Evolutionary conservation across 2,113 vertebrate genomes (phyloP).

Genomic region (Eclectus roratus): DNA sequence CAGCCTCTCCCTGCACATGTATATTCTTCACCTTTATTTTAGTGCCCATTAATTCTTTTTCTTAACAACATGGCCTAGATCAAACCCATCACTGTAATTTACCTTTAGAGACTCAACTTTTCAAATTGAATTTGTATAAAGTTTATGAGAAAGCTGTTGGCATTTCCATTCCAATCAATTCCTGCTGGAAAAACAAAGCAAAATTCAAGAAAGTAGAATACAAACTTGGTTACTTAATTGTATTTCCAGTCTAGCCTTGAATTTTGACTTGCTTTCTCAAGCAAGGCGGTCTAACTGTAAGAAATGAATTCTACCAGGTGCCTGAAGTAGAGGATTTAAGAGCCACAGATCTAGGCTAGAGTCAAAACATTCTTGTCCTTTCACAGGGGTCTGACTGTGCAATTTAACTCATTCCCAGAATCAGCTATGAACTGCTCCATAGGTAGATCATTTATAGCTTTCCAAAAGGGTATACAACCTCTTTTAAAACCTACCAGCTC

Average conservation of each 20-base stretch:
- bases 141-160: neutral
- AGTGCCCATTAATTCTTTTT: neutral
- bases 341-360: neutral
- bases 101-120: neutral
- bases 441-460: neutral
- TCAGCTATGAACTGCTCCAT: neutral
- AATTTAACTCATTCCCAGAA: slow-evolving; percentile 3
- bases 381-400: neutral
- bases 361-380: neutral
- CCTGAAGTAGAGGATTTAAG: neutral
- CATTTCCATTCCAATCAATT: neutral
- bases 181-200: neutral
- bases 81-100: neutral
- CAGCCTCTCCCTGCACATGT: neutral
- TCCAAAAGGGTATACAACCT: neutral
- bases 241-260: neutral
- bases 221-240: neutral
- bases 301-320: neutral
- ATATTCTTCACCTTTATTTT: neutral
- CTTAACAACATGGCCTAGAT: neutral
- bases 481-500: neutral
- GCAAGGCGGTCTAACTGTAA: neutral
- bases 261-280: slow-evolving; percentile 42
- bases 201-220: neutral
- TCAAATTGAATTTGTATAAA: neutral